These are phyloP conservation scores for Agrochola macilenta DNA, from an alignment of 2,888 invertebrate species.

Conservation along the genomic window DNA sequence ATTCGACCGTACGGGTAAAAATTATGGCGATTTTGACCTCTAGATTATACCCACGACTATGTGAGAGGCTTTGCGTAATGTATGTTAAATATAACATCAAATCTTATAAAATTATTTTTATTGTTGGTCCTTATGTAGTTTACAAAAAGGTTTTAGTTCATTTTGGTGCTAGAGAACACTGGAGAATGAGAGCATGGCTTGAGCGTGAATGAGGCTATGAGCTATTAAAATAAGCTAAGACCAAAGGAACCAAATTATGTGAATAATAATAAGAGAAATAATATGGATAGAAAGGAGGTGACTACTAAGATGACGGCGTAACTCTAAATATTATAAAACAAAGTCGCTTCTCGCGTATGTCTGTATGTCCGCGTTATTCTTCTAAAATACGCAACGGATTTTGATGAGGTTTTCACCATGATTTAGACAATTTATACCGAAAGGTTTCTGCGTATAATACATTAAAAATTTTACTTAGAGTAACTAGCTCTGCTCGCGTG, in stretches of 20 bases:
- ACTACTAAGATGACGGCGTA: not conserved
- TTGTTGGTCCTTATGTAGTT: not conserved
- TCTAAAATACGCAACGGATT: too few species aligned
- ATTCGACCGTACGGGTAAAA: conserved; percentile 18
- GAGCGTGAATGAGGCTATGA: not conserved
- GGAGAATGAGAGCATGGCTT: not conserved
- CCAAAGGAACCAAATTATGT: not conserved
- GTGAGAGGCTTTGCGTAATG: conserved; percentile 17
- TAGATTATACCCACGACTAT: conserved; percentile 19
- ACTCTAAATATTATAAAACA: too few species aligned
- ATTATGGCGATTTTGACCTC: conserved; percentile 55
- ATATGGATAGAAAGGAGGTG: not conserved
- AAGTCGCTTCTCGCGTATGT: too few species aligned
- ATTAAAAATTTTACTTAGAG: too few species aligned
- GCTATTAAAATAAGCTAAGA: not conserved
- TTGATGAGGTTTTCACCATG: too few species aligned
- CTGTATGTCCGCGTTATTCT: too few species aligned
- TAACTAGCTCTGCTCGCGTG: too few species aligned
- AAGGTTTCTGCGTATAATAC: too few species aligned
- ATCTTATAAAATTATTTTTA: conserved; percentile 4
- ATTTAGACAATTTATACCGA: too few species aligned
- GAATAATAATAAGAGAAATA: too few species aligned
- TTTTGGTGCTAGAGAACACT: not conserved
- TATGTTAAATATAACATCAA: conserved; percentile 11
- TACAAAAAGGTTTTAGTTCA: not conserved